These are phyloP conservation scores for Salminus brasiliensis DNA, from an alignment of 2,113 vertebrate species.

Conservation along the genomic window DNA sequence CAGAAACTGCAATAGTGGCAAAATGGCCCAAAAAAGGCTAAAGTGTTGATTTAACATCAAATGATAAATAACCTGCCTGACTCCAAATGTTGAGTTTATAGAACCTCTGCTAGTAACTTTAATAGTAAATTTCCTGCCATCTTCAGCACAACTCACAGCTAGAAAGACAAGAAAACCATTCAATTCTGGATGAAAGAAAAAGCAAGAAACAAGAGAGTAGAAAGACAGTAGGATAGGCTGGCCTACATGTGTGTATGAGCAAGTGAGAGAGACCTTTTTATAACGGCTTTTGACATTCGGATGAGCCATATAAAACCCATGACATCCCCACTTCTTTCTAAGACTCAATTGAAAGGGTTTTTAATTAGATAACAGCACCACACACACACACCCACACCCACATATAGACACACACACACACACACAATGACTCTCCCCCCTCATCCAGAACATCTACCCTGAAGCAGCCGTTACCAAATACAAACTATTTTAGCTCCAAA, in stretches of 20 bases:
- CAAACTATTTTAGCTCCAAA: slow-evolving; percentile 49
- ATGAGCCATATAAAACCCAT: slow-evolving; percentile 43
- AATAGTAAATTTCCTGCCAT: too few relatives aligned
- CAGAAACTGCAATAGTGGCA: too few relatives aligned
- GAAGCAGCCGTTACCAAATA: slow-evolving; percentile 43
- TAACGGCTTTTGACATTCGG: slow-evolving; percentile 21
- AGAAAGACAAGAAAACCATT: not conserved
- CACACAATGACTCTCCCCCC: slow-evolving; percentile 19
- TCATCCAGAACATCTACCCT: slow-evolving; percentile 34
- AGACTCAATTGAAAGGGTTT: slow-evolving; percentile 37
- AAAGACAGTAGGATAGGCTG: not conserved
- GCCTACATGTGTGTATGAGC: slow-evolving; percentile 1
- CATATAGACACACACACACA: not conserved
- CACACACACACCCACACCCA: slow-evolving; percentile 16
- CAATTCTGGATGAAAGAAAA: not conserved
- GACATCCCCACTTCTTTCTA: slow-evolving; percentile 33
- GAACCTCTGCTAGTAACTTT: too few relatives aligned
- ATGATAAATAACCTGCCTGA: too few relatives aligned
- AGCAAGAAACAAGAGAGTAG: not conserved
- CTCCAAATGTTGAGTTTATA: too few relatives aligned
- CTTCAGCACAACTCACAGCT: not conserved
- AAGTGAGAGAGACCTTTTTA: not conserved
- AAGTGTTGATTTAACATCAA: too few relatives aligned
- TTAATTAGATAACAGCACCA: slow-evolving; percentile 45
- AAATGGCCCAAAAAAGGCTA: too few relatives aligned